phyloP scores from a whole-genome alignment of 2,113 vertebrate species.

The Collichthys lucidus region DNA sequence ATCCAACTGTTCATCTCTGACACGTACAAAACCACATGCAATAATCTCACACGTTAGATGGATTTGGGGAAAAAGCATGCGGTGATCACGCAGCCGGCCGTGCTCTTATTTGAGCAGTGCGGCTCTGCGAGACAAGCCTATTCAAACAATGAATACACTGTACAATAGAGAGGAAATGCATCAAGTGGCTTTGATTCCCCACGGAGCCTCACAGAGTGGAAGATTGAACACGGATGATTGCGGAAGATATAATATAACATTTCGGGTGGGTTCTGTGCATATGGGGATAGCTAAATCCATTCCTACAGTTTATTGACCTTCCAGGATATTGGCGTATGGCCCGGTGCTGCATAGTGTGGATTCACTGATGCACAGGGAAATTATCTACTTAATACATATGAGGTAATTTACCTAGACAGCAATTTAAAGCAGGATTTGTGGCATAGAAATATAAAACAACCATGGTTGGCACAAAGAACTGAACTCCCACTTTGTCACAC shows the following conservation, averaged over 20 bases:
- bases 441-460: neutral
- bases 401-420: neutral
- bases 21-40: neutral
- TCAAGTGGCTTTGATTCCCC: slow-evolving; percentile 53
- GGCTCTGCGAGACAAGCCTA: slow-evolving; percentile 35
- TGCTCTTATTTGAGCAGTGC: slow-evolving; percentile 45
- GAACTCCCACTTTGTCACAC: neutral
- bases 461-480: neutral
- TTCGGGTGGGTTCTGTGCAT: slow-evolving; percentile 24
- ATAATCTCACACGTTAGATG: slow-evolving; percentile 6
- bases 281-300: neutral
- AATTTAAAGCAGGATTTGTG: slow-evolving; percentile 1
- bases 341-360: neutral
- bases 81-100: neutral
- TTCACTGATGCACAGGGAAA: slow-evolving; percentile 4
- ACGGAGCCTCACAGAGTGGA: slow-evolving; percentile 26
- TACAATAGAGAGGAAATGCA: slow-evolving; percentile 42
- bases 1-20: neutral
- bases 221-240: slow-evolving; percentile 53
- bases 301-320: slow-evolving; percentile 39
- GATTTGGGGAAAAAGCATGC: neutral
- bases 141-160: slow-evolving; percentile 52
- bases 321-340: slow-evolving; percentile 5
- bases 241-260: slow-evolving; percentile 30
- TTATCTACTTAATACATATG: neutral